phyloP scores from a whole-genome alignment of 2,113 vertebrate genomes.

The Malurus elegans region DNA sequence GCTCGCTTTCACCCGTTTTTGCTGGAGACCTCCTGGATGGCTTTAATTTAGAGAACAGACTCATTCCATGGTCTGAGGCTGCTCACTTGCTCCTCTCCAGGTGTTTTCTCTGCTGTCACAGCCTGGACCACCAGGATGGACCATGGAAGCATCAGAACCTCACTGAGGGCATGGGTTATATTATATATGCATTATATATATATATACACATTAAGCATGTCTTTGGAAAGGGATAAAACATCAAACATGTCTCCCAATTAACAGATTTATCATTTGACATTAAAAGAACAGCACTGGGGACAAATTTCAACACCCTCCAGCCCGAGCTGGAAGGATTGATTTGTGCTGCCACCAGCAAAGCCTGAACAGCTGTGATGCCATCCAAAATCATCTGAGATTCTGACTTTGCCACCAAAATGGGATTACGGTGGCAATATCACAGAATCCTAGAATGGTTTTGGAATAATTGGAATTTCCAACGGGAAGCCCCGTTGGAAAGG shows the following conservation, averaged over 20 bases:
- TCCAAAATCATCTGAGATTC: background rate
- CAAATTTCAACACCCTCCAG: background rate
- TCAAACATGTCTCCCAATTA: background rate
- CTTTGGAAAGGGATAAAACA: background rate
- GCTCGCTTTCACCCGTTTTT: background rate
- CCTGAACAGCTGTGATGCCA: background rate
- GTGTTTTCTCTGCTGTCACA: background rate
- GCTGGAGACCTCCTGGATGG: background rate
- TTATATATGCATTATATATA: too few species aligned
- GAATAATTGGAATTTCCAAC: too few species aligned
- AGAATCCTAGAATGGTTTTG: background rate
- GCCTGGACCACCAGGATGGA: background rate
- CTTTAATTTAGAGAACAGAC: background rate
- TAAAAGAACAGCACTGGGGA: background rate
- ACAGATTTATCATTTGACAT: background rate
- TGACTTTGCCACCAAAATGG: background rate
- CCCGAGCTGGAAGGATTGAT: fast-evolving
- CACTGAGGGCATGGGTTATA: background rate
- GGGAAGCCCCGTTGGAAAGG: too few species aligned
- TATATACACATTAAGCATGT: fast-evolving
- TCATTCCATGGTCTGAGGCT: background rate
- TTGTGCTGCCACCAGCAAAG: background rate
- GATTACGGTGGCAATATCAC: background rate
- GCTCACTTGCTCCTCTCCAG: background rate
- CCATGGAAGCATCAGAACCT: background rate